A percentile compares a stretch with the other conserved stretches of the same genome.
These are phyloP conservation scores for Cerastis rubricosa DNA, from an alignment of 2,888 invertebrate species.

Conservation along the genomic window DNA sequence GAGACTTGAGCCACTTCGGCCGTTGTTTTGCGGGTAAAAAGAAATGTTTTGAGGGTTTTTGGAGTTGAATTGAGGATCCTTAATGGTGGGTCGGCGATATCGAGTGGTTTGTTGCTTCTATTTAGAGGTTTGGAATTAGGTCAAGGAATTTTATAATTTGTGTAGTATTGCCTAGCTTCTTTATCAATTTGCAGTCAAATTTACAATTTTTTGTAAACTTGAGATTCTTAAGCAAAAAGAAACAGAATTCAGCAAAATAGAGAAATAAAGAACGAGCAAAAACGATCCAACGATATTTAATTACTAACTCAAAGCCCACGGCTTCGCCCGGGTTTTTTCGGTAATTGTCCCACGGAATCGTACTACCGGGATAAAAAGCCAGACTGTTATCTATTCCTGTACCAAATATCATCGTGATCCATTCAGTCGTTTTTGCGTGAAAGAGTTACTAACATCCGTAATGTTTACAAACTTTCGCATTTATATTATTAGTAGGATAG, in stretches of 20 bases:
- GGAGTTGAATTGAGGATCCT: conserved; percentile 10
- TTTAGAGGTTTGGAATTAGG: not conserved
- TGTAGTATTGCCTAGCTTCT: not conserved
- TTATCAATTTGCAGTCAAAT: not conserved
- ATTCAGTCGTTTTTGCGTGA: too few relatives aligned
- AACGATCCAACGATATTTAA: not conserved
- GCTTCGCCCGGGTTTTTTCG: too few relatives aligned
- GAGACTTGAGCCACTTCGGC: conserved; percentile 47
- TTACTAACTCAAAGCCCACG: not conserved
- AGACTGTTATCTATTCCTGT: too few relatives aligned
- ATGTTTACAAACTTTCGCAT: too few relatives aligned
- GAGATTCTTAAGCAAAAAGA: not conserved
- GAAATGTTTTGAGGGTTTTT: conserved; percentile 34
- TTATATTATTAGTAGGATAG: too few relatives aligned
- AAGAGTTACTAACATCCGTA: too few relatives aligned
- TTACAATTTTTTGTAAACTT: not conserved
- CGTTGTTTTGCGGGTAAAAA: conserved; percentile 46
- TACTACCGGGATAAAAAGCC: too few relatives aligned
- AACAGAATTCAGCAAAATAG: not conserved
- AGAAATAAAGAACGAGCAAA: not conserved
- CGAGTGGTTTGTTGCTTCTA: conserved; percentile 27
- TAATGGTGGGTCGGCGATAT: conserved; percentile 17
- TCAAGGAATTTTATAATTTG: not conserved
- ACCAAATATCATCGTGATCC: too few relatives aligned
- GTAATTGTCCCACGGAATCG: too few relatives aligned